These are phyloP conservation scores for Acleris cristana DNA, from an alignment of 2,888 invertebrate species.

Conservation along the genomic window DNA sequence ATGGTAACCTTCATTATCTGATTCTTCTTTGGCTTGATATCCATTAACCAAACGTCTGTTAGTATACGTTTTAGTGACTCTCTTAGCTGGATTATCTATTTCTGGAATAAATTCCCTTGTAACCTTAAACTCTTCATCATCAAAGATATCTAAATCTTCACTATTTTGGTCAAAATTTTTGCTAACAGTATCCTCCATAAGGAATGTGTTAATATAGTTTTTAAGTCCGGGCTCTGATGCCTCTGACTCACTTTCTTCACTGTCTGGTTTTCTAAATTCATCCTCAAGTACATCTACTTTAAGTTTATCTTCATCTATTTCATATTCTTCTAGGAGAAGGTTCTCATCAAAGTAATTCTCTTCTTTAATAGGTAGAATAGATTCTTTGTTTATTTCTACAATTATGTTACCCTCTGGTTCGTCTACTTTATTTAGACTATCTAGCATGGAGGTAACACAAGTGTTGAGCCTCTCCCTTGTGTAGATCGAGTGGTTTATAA, in stretches of 20 bases:
- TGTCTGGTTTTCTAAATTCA: constrained; percentile 68
- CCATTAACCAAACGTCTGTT: constrained; percentile 61
- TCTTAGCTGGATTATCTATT: constrained; percentile 50
- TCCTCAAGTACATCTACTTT: constrained; percentile 73
- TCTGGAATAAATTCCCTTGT: constrained; percentile 3
- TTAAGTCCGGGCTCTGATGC: constrained; percentile 38
- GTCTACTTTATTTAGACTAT: constrained; percentile 51
- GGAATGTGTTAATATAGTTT: constrained; percentile 21
- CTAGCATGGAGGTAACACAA: constrained; percentile 63
- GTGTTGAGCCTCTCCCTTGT: constrained; percentile 61
- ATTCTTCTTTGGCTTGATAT: constrained; percentile 41
- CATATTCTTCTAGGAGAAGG: constrained; percentile 47
- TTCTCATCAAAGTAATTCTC: constrained; percentile 49
- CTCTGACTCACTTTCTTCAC: constrained; percentile 50
- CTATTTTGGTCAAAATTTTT: constrained; percentile 4
- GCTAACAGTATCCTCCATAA: constrained; percentile 20
- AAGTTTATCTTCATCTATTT: constrained; percentile 54
- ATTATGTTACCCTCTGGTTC: constrained; percentile 57
- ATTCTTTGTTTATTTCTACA: constrained; percentile 63
- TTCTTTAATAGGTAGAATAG: constrained; percentile 58
- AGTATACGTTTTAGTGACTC: constrained; percentile 53
- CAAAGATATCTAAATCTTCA: constrained; percentile 17
- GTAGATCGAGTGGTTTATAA: constrained; percentile 59
- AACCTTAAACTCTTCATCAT: constrained; percentile 9
- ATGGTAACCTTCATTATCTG: constrained; percentile 39